Base-by-base conservation (phyloP, 1,140 invertebrate genomes). In the Trachymyrmex cornetzi region DNA sequence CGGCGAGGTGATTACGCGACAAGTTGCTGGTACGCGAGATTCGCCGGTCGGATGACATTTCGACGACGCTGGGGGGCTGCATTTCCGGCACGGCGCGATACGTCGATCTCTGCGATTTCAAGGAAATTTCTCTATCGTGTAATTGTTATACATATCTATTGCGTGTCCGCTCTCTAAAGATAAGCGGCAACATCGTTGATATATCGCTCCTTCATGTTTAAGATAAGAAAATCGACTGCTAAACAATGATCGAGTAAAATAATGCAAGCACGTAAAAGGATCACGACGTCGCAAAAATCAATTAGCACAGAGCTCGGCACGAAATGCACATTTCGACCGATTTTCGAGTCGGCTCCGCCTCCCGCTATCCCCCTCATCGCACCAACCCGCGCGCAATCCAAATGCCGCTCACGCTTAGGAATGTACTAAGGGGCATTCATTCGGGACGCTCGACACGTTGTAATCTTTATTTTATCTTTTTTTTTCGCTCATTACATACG, bases 41-140 rank as follows among this genome's bases (percentile, higher is more conserved):
- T 64, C 38, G 24, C 11, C 7, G 34, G 38, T 38, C 12, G 30
- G 19, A 77, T 12, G 38, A 55, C 27, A 48, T 59, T 44, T 77
- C 14, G 44, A 67, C 9, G 44, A 67, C 48, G 19, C 14, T 11
- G 30, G 53, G 53, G 67, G 14, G n/a, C 50, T 59, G 24, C 16
- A 48, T 30, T 77, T 77, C 59, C 57, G 59, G 34, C 57, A 27
- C 6, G 30, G 11, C 27, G 71, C 53, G 74, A 77, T 77, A 66
- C 24, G 75, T 44, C 57, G 57, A 63, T 77, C 11, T 77, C 11
- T 48, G 34, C 22, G 34, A 77, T 77, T 77, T 77, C 75, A 27
- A 48, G 24, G 38, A n/a, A 77, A 48, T 30, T 48, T 34, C 38
- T 61, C 3, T 19, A 22, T 59, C 34, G 9, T 3, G 14, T 38